A percentile compares a stretch with the other conserved stretches of the same genome.
Conservation (phyloP, 2,888 invertebrate species). For the Amorpha juglandis region DNA sequence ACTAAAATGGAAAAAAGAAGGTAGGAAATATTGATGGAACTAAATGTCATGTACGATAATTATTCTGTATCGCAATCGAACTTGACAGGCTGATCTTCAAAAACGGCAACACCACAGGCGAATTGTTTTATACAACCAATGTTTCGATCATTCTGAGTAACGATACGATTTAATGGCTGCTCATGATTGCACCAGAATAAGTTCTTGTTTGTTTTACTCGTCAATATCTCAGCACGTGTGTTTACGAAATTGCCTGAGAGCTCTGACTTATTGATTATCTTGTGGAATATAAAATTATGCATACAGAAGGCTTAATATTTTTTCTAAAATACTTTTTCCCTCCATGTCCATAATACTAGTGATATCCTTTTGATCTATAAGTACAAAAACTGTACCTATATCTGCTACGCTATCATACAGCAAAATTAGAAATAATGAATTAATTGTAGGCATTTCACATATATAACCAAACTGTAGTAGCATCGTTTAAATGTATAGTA, state of each 20-base stretch:
- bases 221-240: conserved; percentile 48
- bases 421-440: too few relatives aligned
- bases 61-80: too few relatives aligned
- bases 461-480: too few relatives aligned
- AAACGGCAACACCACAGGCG: not conserved
- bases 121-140: conserved; percentile 1
- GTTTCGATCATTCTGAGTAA: conserved; percentile 18
- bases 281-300: conserved; percentile 10
- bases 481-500: too few relatives aligned
- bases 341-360: too few relatives aligned
- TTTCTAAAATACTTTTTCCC: not conserved
- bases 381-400: too few relatives aligned
- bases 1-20: too few relatives aligned
- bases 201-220: conserved; percentile 60
- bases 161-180: conserved; percentile 24
- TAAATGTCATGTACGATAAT: too few relatives aligned
- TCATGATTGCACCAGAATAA: conserved; percentile 37
- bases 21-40: too few relatives aligned
- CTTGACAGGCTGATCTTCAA: not conserved
- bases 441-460: too few relatives aligned
- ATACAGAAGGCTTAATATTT: conserved; percentile 8
- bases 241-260: conserved; percentile 54
- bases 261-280: conserved; percentile 51
- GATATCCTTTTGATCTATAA: too few relatives aligned
- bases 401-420: too few relatives aligned